Evolutionary conservation across 2,113 vertebrate genomes (phyloP).

Genomic region (Pseudorasbora parva): DNA sequence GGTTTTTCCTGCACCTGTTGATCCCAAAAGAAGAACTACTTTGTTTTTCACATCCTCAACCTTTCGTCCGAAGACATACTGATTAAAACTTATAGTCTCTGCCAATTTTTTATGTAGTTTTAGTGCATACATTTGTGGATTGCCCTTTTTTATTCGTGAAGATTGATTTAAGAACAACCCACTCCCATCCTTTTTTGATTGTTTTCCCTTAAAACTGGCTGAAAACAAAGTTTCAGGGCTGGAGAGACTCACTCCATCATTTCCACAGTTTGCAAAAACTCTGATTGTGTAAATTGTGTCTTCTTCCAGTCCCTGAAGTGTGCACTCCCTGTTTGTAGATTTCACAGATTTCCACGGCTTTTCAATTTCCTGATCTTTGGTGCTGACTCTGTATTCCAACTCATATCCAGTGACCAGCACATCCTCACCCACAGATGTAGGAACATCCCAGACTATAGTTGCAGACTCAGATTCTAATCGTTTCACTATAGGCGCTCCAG

Average conservation of each 20-base stretch:
- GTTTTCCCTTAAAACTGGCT: not conserved
- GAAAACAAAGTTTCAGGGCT: conserved; percentile 42
- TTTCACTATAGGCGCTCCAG: conserved; percentile 45
- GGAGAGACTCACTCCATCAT: conserved; percentile 45
- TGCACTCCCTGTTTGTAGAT: conserved; percentile 43
- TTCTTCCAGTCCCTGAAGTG: conserved; percentile 41
- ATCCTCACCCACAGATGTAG: conserved; percentile 46
- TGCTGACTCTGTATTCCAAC: conserved; percentile 46
- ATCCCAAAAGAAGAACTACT: conserved; percentile 55
- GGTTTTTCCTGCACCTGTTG: conserved; percentile 59
- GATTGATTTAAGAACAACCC: conserved; percentile 35
- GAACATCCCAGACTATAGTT: conserved; percentile 53
- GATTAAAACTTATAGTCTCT: not conserved
- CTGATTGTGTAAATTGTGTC: conserved; percentile 40
- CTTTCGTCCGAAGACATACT: conserved; percentile 49
- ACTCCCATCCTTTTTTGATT: conserved; percentile 6
- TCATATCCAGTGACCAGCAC: conserved; percentile 43
- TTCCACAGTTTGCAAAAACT: conserved; percentile 46
- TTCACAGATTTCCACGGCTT: conserved; percentile 42
- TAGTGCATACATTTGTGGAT: conserved; percentile 42
- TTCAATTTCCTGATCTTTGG: not conserved
- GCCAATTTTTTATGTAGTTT: not conserved
- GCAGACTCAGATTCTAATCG: conserved; percentile 9
- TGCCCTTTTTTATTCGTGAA: conserved; percentile 28
- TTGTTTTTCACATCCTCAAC: conserved; percentile 53